These are phyloP conservation scores for Formica selysi DNA, from an alignment of 1,140 invertebrate genomes.

Conservation along the genomic window DNA sequence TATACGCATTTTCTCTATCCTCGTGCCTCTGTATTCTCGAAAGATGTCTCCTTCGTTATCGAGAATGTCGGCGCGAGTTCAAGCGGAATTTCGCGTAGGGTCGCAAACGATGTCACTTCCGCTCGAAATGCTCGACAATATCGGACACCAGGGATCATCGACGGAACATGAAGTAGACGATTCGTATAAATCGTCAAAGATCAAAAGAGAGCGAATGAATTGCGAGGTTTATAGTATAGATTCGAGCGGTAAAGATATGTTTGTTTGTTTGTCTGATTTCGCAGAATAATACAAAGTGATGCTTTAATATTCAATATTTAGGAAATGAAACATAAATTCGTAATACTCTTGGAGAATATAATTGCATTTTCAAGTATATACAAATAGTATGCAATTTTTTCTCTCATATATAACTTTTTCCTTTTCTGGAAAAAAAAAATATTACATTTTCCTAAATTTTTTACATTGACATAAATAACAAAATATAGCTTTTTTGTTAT, in stretches of 20 bases:
- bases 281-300: background rate
- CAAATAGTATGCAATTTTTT: background rate
- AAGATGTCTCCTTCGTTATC: constrained; percentile 73
- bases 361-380: constrained; percentile 5
- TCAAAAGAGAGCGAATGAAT: background rate
- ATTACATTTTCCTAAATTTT: background rate
- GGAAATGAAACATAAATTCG: background rate
- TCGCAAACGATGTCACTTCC: constrained; percentile 71
- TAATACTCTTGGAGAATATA: background rate
- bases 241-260: background rate
- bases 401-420: background rate
- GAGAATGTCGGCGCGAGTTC: constrained; percentile 74
- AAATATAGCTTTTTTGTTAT: background rate
- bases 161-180: constrained; percentile 38
- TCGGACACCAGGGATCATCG: constrained; percentile 66
- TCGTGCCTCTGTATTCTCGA: constrained; percentile 49
- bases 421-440: background rate
- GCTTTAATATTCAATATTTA: background rate
- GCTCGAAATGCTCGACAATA: constrained; percentile 68
- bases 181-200: constrained; percentile 34
- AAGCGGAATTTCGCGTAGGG: constrained; percentile 69
- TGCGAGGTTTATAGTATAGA: background rate
- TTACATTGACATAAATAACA: background rate
- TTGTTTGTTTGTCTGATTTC: constrained; percentile 8
- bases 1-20: constrained; percentile 42